Conservation (phyloP, 1,140 invertebrate species). For the Drosophila bipectinata region DNA sequence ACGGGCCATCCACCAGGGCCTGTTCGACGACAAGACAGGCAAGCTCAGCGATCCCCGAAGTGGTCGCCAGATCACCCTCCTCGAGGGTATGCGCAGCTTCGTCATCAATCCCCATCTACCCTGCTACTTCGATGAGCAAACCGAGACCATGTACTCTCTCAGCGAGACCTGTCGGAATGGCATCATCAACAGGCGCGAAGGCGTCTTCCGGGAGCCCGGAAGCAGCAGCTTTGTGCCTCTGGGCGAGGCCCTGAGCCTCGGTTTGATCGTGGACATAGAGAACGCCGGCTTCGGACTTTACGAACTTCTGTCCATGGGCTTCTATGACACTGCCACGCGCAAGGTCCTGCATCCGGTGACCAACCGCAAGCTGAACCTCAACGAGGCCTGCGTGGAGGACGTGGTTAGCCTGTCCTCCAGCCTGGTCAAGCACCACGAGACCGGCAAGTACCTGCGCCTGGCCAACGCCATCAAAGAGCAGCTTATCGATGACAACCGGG, state of each 20-base stretch:
- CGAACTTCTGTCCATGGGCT: slow-evolving; percentile 92
- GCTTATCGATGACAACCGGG: slow-evolving; percentile 90
- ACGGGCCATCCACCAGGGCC: slow-evolving; percentile 92
- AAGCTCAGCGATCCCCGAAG: slow-evolving; percentile 92
- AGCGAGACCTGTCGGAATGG: slow-evolving; percentile 91
- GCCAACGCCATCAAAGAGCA: slow-evolving; percentile 90
- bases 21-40: slow-evolving; percentile 92
- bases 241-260: slow-evolving; percentile 89
- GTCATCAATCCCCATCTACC: slow-evolving; percentile 91
- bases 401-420: slow-evolving; percentile 92
- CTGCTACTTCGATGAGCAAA: slow-evolving; percentile 91
- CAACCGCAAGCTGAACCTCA: slow-evolving; percentile 90
- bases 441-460: slow-evolving; percentile 89
- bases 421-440: slow-evolving; percentile 89
- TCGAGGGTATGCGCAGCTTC: slow-evolving; percentile 92
- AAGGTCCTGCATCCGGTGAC: slow-evolving; percentile 93
- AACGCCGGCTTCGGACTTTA: slow-evolving; percentile 91
- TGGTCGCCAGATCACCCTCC: slow-evolving; percentile 90
- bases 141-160: slow-evolving; percentile 88
- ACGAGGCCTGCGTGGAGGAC: slow-evolving; percentile 91
- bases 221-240: slow-evolving; percentile 88
- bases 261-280: slow-evolving; percentile 94
- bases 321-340: slow-evolving; percentile 90
- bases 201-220: slow-evolving; percentile 90
- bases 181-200: slow-evolving; percentile 92